Conservation (phyloP, 2,888 invertebrate genomes). For the Melinaea menophilus region DNA sequence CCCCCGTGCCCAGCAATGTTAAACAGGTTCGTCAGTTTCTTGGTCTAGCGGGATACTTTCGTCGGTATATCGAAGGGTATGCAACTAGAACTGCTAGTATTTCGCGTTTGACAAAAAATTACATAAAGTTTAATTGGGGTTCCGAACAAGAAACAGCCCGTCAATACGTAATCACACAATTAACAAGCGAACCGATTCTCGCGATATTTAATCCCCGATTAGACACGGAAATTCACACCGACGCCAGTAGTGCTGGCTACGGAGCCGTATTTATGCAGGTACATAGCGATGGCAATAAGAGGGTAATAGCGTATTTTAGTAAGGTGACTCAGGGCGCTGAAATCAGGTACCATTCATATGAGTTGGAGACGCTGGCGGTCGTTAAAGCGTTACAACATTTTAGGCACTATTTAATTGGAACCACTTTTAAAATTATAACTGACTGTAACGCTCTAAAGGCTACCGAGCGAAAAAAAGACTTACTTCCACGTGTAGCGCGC, state of each 20-base stretch:
- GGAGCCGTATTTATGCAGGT: slow-evolving; percentile 2
- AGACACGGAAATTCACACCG: neutral
- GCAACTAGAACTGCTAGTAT: neutral
- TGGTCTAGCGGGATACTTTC: too few relatives aligned
- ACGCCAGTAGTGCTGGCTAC: neutral
- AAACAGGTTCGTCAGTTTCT: too few relatives aligned
- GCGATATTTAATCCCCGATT: too few relatives aligned
- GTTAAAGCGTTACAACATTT: too few relatives aligned
- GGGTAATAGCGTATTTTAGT: slow-evolving; percentile 1
- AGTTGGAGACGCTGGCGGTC: too few relatives aligned
- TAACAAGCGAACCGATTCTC: too few relatives aligned
- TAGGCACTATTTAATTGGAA: too few relatives aligned
- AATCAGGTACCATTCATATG: slow-evolving; percentile 23
- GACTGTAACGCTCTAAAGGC: too few relatives aligned
- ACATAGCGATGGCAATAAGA: neutral
- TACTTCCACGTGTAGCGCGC: slow-evolving; percentile 39
- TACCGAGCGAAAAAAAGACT: slow-evolving; percentile 34
- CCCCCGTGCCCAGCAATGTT: too few relatives aligned
- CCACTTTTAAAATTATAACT: too few relatives aligned
- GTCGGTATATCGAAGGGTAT: too few relatives aligned
- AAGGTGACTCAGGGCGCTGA: slow-evolving; percentile 24
- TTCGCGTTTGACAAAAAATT: neutral
- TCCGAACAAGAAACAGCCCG: neutral
- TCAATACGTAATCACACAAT: too few relatives aligned
- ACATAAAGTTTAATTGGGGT: neutral